Evolutionary conservation across 2,888 invertebrate species (phyloP).

Genomic region (Ypsolopha sequella): DNA sequence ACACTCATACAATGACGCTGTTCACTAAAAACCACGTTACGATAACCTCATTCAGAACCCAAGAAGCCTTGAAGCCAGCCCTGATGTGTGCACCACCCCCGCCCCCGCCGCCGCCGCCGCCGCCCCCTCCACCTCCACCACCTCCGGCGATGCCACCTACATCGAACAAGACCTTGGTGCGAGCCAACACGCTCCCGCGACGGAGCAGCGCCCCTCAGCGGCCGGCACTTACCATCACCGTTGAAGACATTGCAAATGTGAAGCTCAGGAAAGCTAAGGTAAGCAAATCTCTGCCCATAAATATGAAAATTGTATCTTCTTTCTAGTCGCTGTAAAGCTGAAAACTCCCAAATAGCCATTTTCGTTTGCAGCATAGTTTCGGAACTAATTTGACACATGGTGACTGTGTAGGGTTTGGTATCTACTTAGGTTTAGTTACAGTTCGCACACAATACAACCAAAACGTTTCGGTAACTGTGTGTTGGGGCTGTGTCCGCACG

Average conservation of each 20-base stretch:
- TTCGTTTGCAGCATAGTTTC: too few species aligned
- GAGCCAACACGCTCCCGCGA: constrained; percentile 49
- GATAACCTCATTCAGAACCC: constrained; percentile 15
- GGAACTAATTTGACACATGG: too few species aligned
- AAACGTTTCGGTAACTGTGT: too few species aligned
- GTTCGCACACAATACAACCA: too few species aligned
- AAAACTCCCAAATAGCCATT: too few species aligned
- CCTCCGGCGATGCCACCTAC: constrained; percentile 7
- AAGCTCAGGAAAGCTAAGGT: constrained; percentile 58
- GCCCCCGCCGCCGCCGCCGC: constrained; percentile 41
- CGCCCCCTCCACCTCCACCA: constrained; percentile 26
- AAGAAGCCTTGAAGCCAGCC: constrained; percentile 11
- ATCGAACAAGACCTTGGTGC: constrained; percentile 19
- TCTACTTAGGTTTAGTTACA: too few species aligned
- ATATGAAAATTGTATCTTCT: too few species aligned
- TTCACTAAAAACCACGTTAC: too few species aligned
- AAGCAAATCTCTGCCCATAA: background rate
- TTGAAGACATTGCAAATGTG: constrained; percentile 59
- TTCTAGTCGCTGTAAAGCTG: too few species aligned
- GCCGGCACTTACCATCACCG: constrained; percentile 50
- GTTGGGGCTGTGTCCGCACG: too few species aligned
- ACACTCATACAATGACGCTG: background rate
- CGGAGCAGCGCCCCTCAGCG: constrained; percentile 51
- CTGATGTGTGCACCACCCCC: constrained; percentile 16
- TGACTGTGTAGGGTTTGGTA: too few species aligned